Percentiles rank a stretch among this genome's conserved stretches.
phyloP scores from a whole-genome alignment of 1,140 invertebrate genomes.

The Trichonephila clavipes region DNA sequence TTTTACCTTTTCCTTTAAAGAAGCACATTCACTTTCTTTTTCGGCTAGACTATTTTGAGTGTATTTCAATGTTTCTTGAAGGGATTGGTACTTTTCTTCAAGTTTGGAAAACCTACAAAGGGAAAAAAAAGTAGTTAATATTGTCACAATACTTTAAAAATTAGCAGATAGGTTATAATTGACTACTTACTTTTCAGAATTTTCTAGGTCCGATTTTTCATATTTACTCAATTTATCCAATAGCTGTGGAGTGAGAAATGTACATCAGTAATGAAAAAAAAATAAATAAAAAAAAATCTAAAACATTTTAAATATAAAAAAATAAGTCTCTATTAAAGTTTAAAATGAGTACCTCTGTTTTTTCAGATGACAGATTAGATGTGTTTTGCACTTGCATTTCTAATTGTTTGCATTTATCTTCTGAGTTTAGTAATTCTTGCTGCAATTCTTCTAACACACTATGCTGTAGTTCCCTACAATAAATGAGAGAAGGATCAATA shows the following conservation, averaged over 20 bases:
- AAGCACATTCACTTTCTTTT: constrained; percentile 39
- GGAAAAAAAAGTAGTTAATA: background rate
- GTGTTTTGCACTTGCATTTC: constrained; percentile 51
- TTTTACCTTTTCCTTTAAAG: constrained; percentile 47
- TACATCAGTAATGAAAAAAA: background rate
- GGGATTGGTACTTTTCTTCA: background rate
- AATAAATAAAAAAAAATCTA: too few relatives aligned
- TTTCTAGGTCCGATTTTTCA: constrained; percentile 28
- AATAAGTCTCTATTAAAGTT: background rate
- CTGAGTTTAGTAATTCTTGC: constrained; percentile 76
- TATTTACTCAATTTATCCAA: constrained; percentile 29
- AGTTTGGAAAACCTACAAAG: constrained; percentile 1
- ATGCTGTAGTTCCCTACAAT: constrained; percentile 62
- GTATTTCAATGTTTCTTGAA: constrained; percentile 20
- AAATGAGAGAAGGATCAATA: background rate
- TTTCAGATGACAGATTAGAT: constrained; percentile 37
- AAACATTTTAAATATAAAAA: background rate
- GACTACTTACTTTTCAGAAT: constrained; percentile 43
- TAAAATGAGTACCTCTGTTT: background rate
- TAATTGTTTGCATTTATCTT: constrained; percentile 75
- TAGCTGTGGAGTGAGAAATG: background rate
- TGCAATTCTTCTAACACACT: constrained; percentile 72
- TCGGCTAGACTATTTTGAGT: constrained; percentile 27
- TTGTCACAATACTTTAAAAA: background rate
- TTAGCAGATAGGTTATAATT: background rate